A percentile compares a stretch with the other conserved stretches of the same genome.
Conservation (phyloP, 2,888 invertebrate species). For the Cephus sareptanus region DNA sequence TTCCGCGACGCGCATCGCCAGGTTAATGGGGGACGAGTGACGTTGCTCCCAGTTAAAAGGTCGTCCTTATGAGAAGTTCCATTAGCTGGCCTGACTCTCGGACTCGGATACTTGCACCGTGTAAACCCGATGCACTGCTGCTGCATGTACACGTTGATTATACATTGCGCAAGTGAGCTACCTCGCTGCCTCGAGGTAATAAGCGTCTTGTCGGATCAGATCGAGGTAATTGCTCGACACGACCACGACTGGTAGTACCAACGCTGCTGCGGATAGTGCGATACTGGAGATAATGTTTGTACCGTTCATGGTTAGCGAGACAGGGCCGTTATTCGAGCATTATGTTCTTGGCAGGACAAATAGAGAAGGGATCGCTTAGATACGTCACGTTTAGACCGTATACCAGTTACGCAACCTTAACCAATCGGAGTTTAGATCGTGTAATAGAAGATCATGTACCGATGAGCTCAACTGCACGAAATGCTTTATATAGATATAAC, state of each 20-base stretch:
- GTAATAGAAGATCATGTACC: neutral
- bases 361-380: neutral
- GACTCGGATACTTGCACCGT: neutral
- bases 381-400: neutral
- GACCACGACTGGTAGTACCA: neutral
- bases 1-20: too few relatives aligned
- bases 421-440: neutral
- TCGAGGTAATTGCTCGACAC: neutral
- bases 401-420: neutral
- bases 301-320: neutral
- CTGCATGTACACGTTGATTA: too few relatives aligned
- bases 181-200: neutral
- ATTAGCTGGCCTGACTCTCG: conserved; percentile 22
- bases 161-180: neutral
- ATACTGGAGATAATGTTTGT: neutral
- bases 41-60: conserved; percentile 22
- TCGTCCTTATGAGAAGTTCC: conserved; percentile 23
- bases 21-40: too few relatives aligned
- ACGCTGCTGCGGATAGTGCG: neutral
- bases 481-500: neutral
- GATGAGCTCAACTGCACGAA: neutral
- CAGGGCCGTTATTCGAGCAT: neutral
- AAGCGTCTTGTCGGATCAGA: neutral
- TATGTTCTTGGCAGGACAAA: neutral
- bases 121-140: too few relatives aligned